phyloP scores from a whole-genome alignment of 1,140 invertebrate genomes.

The Diachasmimorpha longicaudata region DNA sequence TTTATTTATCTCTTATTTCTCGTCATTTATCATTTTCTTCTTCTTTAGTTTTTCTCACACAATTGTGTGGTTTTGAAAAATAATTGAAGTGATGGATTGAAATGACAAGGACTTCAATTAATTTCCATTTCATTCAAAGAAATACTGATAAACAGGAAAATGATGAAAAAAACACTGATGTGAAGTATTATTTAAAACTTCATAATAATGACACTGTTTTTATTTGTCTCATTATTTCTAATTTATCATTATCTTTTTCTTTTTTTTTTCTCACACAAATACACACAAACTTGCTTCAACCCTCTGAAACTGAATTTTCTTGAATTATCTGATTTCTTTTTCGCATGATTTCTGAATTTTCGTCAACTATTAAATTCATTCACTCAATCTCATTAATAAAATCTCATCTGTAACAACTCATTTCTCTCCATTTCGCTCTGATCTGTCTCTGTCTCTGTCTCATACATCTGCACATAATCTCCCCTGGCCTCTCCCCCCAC shows the following conservation, averaged over 20 bases:
- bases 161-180: slow-evolving; percentile 15
- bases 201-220: slow-evolving; percentile 31
- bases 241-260: slow-evolving; percentile 38
- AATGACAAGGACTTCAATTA: too few relatives aligned
- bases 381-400: not conserved
- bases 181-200: slow-evolving; percentile 17
- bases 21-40: slow-evolving; percentile 39
- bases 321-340: not conserved
- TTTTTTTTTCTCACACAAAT: slow-evolving; percentile 35
- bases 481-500: not conserved
- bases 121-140: too few relatives aligned
- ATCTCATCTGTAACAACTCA: not conserved
- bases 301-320: slow-evolving; percentile 1
- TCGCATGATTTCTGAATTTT: not conserved
- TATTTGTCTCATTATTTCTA: slow-evolving; percentile 34
- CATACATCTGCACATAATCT: slow-evolving; percentile 30
- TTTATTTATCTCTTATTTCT: slow-evolving; percentile 35
- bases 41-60: slow-evolving; percentile 37
- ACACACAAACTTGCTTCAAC: slow-evolving; percentile 27
- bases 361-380: not conserved
- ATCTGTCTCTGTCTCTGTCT: not conserved
- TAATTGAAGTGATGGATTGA: too few relatives aligned
- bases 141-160: not conserved
- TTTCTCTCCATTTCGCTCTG: slow-evolving; percentile 22
- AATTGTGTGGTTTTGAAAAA: not conserved